These are phyloP conservation scores for Apis mellifera DNA, from an alignment of 1,140 invertebrate species.

Conservation along the genomic window DNA sequence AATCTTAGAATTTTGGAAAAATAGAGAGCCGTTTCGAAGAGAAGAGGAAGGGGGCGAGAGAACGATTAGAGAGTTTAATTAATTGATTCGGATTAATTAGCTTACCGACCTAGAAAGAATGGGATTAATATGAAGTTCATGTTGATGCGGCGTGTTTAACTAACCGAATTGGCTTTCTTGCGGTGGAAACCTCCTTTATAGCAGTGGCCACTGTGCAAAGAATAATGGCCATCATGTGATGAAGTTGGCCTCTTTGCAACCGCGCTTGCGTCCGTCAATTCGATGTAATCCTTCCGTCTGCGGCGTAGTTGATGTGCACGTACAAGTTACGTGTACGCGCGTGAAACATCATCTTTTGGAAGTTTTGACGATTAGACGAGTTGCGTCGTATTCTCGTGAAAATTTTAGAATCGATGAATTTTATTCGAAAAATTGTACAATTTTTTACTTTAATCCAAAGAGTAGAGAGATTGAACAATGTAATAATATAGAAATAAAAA, in stretches of 20 bases:
- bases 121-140: slow-evolving; percentile 40
- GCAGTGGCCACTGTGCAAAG: not conserved
- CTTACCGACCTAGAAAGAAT: slow-evolving; percentile 42
- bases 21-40: no score
- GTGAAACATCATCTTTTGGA: no score
- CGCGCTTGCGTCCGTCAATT: slow-evolving; percentile 19
- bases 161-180: not conserved
- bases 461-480: no score
- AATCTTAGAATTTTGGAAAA: no score
- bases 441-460: no score
- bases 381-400: no score
- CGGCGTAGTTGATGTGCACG: not conserved
- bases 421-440: no score
- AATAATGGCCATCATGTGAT: not conserved
- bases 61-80: not conserved
- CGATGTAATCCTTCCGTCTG: slow-evolving; percentile 2
- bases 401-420: no score
- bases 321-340: not conserved
- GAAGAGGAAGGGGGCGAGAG: no score
- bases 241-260: not conserved
- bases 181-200: slow-evolving; percentile 41
- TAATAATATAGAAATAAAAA: no score
- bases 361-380: no score
- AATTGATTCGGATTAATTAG: slow-evolving; percentile 10
- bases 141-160: not conserved